Evolutionary conservation across 2,888 invertebrate species (phyloP).

Genomic region (Yponomeuta malinellus): DNA sequence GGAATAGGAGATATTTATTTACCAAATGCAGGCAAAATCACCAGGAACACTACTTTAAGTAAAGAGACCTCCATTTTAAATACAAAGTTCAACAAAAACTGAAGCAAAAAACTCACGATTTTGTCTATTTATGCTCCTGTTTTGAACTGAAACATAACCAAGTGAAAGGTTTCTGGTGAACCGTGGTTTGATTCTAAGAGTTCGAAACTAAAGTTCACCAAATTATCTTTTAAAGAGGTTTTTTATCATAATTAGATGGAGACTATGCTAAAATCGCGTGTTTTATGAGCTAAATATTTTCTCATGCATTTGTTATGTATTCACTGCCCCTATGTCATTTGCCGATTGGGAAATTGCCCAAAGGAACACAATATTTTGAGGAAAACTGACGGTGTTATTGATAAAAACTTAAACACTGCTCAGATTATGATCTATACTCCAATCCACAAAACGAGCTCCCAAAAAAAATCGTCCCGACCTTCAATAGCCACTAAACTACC

Average conservation of each 20-base stretch:
- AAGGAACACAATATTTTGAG: too few relatives aligned
- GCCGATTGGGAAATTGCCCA: neutral
- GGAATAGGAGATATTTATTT: neutral
- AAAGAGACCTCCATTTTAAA: neutral
- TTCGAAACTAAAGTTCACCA: neutral
- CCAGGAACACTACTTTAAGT: neutral
- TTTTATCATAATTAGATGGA: slow-evolving; percentile 12
- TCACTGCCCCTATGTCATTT: slow-evolving; percentile 3
- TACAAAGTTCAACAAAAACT: neutral
- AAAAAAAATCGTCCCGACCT: too few relatives aligned
- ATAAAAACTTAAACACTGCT: too few relatives aligned
- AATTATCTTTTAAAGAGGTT: neutral
- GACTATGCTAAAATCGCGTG: neutral
- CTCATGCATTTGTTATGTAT: neutral
- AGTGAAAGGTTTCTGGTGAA: neutral
- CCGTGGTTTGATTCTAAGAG: neutral
- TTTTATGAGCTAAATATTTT: slow-evolving; percentile 12
- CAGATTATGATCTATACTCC: too few relatives aligned
- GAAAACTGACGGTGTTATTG: too few relatives aligned
- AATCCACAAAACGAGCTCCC: too few relatives aligned
- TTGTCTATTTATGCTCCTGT: neutral
- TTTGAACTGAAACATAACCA: neutral
- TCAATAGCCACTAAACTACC: too few relatives aligned
- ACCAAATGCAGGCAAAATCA: neutral
- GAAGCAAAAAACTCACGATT: neutral